Evolutionary conservation across 2,888 invertebrate species (phyloP), one percentile per base, ranked within the genome.

Genomic region (Andrena flavipes): DNA sequence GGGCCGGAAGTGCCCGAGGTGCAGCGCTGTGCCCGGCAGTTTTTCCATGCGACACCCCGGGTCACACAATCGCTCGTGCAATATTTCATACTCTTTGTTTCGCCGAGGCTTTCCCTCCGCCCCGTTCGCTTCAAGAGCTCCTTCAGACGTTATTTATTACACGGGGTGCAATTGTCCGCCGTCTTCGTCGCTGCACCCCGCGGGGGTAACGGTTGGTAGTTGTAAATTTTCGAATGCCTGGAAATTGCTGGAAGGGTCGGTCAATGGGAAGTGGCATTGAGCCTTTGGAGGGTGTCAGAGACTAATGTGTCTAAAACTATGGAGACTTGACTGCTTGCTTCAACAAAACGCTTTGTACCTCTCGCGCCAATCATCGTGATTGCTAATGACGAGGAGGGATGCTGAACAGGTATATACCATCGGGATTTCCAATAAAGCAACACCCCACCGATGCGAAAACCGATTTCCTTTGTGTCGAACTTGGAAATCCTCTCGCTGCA

Each of bases 81-180:
- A 80, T 80, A 80, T 68, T 72, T 78, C 72, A 54, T 48, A 49
- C 62, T 71, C 71, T 68, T 72, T 68, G 80, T 80, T 68, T 65
- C 71, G 30, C 5, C 23, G 33, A 3, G 10, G 49, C 56, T 54
- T 54, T 62, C 62, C 30, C 62, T 64, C 20, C 62, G 33, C 16
- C n/a, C 49, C 10, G 35, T 2, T 16, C 20, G 26, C 67, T 72
- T 33, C 33, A 65, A 63, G 6, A 48, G 60, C 60, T 77, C 60
- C 70, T 67, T 75, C 16, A 23, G 33, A 48, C 33, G 29, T 35
- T 64, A 60, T 54, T 74, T 71, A 70, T 80, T 74, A 35, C 67
- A 26, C 2, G 3, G 64, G 16, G 10, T 2, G 65, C 64, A 23
- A 56, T 49, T 73, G 49, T 74, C 49, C 29, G 20, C 29, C 20